Base-by-base conservation (phyloP, 2,888 invertebrate species). In the Endomychus coccineus region DNA sequence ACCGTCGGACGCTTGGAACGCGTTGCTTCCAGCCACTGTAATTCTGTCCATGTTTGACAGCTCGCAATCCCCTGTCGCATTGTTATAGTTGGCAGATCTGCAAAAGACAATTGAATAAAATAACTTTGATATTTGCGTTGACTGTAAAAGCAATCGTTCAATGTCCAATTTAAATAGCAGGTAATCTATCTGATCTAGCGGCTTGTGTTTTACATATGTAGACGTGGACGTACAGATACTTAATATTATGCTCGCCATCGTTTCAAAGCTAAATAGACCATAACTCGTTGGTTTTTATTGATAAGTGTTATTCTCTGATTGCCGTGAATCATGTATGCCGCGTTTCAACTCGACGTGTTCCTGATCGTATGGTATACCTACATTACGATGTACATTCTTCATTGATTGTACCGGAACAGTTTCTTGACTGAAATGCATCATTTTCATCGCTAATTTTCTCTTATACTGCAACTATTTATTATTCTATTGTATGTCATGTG, bases 81-180 rank as follows among this genome's bases (percentile, higher is more conserved):
- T 86, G 69, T 83, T 80, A 73, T 83, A 92, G 73, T 87, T 91
- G 57, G 90, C 85, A 55, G 91, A 91, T 74, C 91, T 91, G 79
- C 11, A 68, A 55, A 44, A 27, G 39, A 39, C 39, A 39, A 39
- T 39, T 14, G 37, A 34, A 22, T 36, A 24, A 35, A 25, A 43
- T 31, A 16, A 32, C 15, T 17, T 29, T 37, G 43, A 46, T 50
- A 48, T 50, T 50, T 50, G 41, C 43, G 33, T 39, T 34, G 38
- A 36, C 33, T 39, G 39, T 41, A 47, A 42, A 27, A 21, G 46
- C 43, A 48, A 53, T 54, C 45, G 44, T 43, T 51, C 51, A 52
- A 51, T 44, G 49, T 51, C 50, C 36, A 39, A 27, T 34, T 23
- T 27, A 39, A 33, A 35, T 38, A 42, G 34, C 34, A 19, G 36